phyloP scores from a whole-genome alignment of 2,797 vertebrate species.

The Halcyon smyrnensis region DNA sequence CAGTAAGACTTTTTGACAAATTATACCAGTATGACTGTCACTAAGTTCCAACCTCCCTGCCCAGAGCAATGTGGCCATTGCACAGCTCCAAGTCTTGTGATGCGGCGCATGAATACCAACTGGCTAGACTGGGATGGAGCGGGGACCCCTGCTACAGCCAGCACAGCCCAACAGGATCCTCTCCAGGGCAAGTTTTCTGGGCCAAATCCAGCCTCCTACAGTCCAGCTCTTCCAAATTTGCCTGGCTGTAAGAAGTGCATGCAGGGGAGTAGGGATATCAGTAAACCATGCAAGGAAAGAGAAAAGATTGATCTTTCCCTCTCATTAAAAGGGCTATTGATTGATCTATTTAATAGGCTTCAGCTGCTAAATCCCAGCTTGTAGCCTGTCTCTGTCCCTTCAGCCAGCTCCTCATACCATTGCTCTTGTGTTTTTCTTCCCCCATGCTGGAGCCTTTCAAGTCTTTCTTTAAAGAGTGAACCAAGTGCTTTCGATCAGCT shows the following conservation, averaged over 20 bases:
- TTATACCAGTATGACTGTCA: neutral
- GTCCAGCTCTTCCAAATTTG: neutral
- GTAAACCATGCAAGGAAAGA: neutral
- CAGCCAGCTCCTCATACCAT: constrained; percentile 19
- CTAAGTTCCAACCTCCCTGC: neutral
- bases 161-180: neutral
- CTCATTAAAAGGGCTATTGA: constrained; percentile 12
- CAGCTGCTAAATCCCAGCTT: constrained; percentile 7
- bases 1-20: neutral
- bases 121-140: neutral
- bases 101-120: neutral
- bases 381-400: neutral
- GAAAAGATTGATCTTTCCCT: constrained; percentile 13
- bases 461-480: constrained; percentile 18
- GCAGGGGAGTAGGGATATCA: neutral
- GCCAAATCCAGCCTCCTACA: neutral
- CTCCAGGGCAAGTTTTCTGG: neutral
- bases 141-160: neutral
- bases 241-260: neutral
- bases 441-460: neutral
- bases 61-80: fast-evolving
- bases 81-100: neutral
- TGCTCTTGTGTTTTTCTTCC: constrained; percentile 32
- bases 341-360: constrained; percentile 37
- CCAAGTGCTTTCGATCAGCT: constrained; percentile 16